Evolutionary conservation across 2,888 invertebrate genomes (phyloP).

Genomic region (Prosapia bicincta): DNA sequence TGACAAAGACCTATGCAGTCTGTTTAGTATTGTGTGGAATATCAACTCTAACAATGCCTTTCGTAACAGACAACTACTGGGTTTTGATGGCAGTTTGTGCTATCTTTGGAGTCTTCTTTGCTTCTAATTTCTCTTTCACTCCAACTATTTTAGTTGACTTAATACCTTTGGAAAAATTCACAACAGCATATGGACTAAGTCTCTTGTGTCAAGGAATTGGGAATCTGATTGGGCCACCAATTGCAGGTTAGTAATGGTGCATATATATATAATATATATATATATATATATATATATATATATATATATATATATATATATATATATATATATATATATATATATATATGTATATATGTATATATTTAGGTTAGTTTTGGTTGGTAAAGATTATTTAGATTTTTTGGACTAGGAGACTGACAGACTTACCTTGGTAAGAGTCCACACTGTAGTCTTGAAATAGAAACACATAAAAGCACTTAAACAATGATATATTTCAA

Average conservation of each 20-base stretch:
- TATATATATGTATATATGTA: too few species aligned
- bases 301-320: too few species aligned
- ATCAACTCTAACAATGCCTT: slow-evolving; percentile 62
- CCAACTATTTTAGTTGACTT: slow-evolving; percentile 85
- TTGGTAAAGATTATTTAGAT: too few species aligned
- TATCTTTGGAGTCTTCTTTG: slow-evolving; percentile 85
- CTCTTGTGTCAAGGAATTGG: slow-evolving; percentile 89
- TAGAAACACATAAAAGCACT: too few species aligned
- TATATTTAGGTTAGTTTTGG: too few species aligned
- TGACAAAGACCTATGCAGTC: slow-evolving; percentile 75
- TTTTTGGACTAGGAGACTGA: too few species aligned
- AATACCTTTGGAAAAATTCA: slow-evolving; percentile 86
- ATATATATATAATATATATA: too few species aligned
- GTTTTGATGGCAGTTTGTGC: slow-evolving; percentile 49
- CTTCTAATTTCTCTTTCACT: slow-evolving; percentile 88
- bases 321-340: too few species aligned
- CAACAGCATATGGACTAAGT: slow-evolving; percentile 87
- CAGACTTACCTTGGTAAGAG: too few species aligned
- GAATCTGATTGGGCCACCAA: slow-evolving; percentile 85
- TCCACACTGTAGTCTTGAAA: too few species aligned
- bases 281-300: too few species aligned
- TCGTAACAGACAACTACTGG: slow-evolving; percentile 46
- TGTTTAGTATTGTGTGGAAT: slow-evolving; percentile 69
- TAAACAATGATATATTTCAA: too few species aligned
- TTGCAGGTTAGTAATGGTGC: slow-evolving; percentile 63